Evolutionary conservation across 2,113 vertebrate species (phyloP).

Genomic region (Geothlypis trichas): DNA sequence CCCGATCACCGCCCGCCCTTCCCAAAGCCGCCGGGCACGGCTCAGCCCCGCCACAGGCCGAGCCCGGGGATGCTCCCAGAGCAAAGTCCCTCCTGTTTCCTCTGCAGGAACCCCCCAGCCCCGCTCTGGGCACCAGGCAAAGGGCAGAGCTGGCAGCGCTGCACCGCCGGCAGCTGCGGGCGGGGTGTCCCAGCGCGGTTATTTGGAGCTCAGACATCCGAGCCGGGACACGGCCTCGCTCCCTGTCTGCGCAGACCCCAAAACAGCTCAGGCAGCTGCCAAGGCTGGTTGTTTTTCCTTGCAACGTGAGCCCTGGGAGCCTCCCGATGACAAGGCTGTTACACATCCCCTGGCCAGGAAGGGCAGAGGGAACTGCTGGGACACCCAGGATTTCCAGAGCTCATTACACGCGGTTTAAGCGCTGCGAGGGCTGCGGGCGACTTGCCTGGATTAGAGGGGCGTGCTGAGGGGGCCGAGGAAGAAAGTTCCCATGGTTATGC

Average conservation of each 20-base stretch:
- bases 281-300: background rate
- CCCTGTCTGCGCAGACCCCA: background rate
- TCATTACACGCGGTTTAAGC: background rate
- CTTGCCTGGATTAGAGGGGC: background rate
- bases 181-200: background rate
- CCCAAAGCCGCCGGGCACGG: background rate
- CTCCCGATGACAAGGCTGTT: background rate
- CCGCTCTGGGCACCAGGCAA: rapidly evolving
- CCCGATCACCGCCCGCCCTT: background rate
- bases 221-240: background rate
- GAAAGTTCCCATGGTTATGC: background rate
- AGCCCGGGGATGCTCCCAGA: rapidly evolving
- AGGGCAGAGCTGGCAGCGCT: background rate
- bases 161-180: background rate
- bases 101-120: background rate
- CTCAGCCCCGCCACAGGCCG: background rate
- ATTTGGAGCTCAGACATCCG: background rate
- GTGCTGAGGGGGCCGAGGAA: background rate
- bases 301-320: background rate
- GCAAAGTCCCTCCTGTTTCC: background rate
- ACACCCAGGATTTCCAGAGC: background rate
- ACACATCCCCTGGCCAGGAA: background rate
- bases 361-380: background rate
- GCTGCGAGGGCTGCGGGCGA: background rate
- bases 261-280: background rate